Evolutionary conservation across 1,140 invertebrate genomes (phyloP).

Genomic region (Philotrypesis tridentata): DNA sequence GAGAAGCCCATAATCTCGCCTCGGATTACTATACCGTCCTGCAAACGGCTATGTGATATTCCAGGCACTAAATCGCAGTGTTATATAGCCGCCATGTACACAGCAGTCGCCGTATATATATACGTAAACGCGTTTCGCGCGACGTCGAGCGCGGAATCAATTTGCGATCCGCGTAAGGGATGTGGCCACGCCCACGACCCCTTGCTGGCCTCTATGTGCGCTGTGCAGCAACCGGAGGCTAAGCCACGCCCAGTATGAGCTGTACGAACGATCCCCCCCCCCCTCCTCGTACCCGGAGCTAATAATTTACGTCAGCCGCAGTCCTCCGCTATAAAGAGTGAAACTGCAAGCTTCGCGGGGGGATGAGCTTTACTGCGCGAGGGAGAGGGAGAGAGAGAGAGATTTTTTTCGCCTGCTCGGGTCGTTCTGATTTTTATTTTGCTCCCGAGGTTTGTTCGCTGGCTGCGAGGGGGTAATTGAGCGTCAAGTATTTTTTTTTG

Average conservation of each 20-base stretch:
- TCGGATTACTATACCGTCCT: too few species aligned
- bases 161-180: neutral
- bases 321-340: conserved; percentile 71
- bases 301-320: conserved; percentile 73
- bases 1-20: too few species aligned
- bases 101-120: too few species aligned
- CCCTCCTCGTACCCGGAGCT: too few species aligned
- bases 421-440: neutral
- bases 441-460: neutral
- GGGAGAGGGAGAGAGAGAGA: too few species aligned
- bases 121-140: neutral
- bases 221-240: neutral
- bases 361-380: neutral
- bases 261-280: conserved; percentile 27
- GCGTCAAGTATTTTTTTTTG: too few species aligned
- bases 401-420: neutral
- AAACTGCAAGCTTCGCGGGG: conserved; percentile 58
- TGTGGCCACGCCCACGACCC: conserved; percentile 10
- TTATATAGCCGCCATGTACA: too few species aligned
- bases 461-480: neutral
- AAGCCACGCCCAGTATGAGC: conserved; percentile 42
- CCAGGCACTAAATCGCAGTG: too few species aligned
- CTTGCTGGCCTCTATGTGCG: neutral
- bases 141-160: neutral
- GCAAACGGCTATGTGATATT: too few species aligned